Evolutionary conservation across 2,888 invertebrate genomes (phyloP).

Genomic region (Diaphora mendica): DNA sequence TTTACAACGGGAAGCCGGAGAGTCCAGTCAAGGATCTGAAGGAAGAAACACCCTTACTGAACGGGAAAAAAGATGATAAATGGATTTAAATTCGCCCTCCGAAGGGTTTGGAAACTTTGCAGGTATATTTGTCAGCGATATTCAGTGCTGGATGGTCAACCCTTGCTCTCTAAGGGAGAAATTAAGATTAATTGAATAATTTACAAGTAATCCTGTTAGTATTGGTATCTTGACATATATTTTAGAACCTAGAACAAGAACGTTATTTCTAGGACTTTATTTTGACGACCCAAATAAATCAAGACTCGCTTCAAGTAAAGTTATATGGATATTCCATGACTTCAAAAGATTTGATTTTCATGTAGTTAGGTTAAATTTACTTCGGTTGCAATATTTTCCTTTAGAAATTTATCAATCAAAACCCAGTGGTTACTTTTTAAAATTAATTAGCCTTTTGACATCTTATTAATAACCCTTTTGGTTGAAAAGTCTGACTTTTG

Average conservation of each 20-base stretch:
- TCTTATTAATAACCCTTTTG: background rate
- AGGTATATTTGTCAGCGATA: background rate
- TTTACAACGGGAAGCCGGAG: constrained; percentile 71
- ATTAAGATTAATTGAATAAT: background rate
- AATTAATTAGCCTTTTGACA: background rate
- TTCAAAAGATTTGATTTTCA: background rate
- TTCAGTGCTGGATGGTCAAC: background rate
- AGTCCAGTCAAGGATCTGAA: constrained; percentile 69
- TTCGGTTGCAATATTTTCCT: background rate
- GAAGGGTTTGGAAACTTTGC: background rate
- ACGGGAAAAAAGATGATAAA: constrained; percentile 77
- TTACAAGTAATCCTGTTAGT: background rate
- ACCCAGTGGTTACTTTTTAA: background rate
- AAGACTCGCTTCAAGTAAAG: background rate
- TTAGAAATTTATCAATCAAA: background rate
- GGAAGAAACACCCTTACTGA: constrained; percentile 73
- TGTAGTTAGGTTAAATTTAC: background rate
- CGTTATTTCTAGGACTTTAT: background rate
- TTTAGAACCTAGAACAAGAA: background rate
- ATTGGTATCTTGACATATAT: background rate
- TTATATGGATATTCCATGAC: background rate
- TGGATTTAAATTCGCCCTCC: constrained; percentile 68
- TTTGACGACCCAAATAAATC: background rate
- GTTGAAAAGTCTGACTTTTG: background rate
- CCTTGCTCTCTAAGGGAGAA: background rate